phyloP scores from a whole-genome alignment of 2,888 invertebrate genomes.

The Pasiphila rectangulata region DNA sequence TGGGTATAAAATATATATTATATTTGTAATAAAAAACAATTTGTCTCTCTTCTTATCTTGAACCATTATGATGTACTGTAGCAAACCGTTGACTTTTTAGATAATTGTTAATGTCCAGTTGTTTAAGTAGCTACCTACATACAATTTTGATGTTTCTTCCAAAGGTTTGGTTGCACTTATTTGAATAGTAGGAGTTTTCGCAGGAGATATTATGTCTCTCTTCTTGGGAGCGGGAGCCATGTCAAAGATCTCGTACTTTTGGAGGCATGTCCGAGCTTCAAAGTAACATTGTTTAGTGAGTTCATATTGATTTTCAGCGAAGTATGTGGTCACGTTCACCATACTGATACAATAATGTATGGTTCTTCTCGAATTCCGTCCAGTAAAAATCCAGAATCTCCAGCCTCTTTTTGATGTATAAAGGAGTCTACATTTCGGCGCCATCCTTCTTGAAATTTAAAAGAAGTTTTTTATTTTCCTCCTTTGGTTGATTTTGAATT shows the following conservation, averaged over 20 bases:
- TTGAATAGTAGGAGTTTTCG: background rate
- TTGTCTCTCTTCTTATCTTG: no score
- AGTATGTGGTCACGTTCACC: conserved; percentile 1
- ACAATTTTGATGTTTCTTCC: background rate
- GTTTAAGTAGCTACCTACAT: no score
- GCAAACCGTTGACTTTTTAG: no score
- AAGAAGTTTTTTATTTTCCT: background rate
- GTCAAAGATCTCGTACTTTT: background rate
- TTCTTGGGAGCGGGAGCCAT: background rate
- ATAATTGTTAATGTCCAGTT: no score
- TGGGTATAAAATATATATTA: no score
- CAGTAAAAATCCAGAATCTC: conserved; percentile 5
- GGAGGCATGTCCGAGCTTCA: conserved; percentile 6
- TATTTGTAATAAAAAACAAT: no score
- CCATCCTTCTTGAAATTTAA: conserved; percentile 1
- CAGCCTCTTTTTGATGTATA: background rate
- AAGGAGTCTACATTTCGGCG: background rate
- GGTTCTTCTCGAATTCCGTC: background rate
- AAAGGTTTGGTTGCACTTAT: background rate
- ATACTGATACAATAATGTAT: conserved; percentile 5
- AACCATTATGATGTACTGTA: no score
- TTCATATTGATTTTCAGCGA: conserved; percentile 4
- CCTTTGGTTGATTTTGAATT: background rate
- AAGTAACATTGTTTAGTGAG: conserved; percentile 1
- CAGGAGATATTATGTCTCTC: background rate